phyloP scores from a whole-genome alignment of 2,797 vertebrate genomes.

The Staurois parvus region DNA sequence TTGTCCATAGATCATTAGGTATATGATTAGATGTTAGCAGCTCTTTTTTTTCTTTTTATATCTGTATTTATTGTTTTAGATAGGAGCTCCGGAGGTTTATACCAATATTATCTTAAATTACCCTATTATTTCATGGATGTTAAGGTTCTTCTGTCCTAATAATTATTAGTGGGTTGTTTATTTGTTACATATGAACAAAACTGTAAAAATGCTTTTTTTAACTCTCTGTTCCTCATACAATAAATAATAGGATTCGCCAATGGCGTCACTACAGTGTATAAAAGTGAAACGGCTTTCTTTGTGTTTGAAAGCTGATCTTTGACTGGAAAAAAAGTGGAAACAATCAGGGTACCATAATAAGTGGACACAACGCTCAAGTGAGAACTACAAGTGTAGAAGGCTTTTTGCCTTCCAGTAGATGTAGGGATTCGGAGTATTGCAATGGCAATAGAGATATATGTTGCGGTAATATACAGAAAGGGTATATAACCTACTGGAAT shows the following conservation, averaged over 20 bases:
- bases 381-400: too few species aligned
- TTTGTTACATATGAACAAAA: too few species aligned
- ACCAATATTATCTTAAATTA: too few species aligned
- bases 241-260: conserved; percentile 10
- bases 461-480: not conserved
- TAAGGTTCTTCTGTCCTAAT: too few species aligned
- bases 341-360: conserved; percentile 21
- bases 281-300: conserved; percentile 1
- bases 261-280: conserved; percentile 2
- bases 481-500: not conserved
- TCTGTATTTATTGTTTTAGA: too few species aligned
- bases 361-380: conserved; percentile 13
- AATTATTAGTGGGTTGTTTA: too few species aligned
- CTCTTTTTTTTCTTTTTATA: too few species aligned
- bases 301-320: not conserved
- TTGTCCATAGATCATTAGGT: too few species aligned
- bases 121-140: too few species aligned
- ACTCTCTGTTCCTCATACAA: conserved; percentile 4
- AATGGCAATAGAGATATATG: too few species aligned
- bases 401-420: not conserved
- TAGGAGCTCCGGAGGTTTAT: too few species aligned
- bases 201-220: not conserved
- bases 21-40: too few species aligned
- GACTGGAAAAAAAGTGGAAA: not conserved
- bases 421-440: not conserved